A percentile compares a stretch with the other conserved stretches of the same genome.
Evolutionary conservation across 2,888 invertebrate species (phyloP).

Genomic region (Tenthredo notha): DNA sequence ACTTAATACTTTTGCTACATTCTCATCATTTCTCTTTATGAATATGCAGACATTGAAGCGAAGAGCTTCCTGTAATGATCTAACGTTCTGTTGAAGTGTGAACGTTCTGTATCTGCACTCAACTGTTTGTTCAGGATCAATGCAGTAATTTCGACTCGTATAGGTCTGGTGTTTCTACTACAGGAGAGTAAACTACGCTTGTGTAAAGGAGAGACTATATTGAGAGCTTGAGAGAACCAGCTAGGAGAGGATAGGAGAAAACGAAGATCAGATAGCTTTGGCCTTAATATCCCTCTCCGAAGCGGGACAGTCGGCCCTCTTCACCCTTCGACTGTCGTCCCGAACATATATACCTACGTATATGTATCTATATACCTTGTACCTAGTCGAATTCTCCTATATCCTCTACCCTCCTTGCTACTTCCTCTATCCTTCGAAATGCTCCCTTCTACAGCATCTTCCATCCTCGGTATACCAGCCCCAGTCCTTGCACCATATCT

Average conservation of each 20-base stretch:
- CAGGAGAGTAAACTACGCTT: neutral
- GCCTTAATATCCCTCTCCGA: constrained; percentile 65
- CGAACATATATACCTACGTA: neutral
- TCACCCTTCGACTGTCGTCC: constrained; percentile 45
- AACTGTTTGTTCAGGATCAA: constrained; percentile 61
- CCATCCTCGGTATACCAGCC: neutral
- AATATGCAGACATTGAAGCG: neutral
- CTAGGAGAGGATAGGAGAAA: constrained; percentile 54
- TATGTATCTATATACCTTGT: neutral
- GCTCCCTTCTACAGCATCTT: constrained; percentile 15
- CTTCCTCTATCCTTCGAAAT: neutral
- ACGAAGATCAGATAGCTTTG: constrained; percentile 65
- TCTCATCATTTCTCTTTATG: neutral
- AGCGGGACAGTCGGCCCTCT: constrained; percentile 46
- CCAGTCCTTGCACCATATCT: constrained; percentile 56
- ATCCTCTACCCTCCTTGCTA: constrained; percentile 20
- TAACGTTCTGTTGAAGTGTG: neutral
- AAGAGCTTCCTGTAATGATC: neutral
- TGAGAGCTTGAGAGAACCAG: constrained; percentile 52
- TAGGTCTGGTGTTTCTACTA: constrained; percentile 20
- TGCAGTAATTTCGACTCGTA: constrained; percentile 62
- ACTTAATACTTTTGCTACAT: neutral
- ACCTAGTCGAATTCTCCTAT: constrained; percentile 19
- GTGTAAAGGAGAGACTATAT: constrained; percentile 33
- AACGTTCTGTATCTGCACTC: neutral